phyloP scores from a whole-genome alignment of 2,797 vertebrate genomes.

The Tragelaphus oryx region DNA sequence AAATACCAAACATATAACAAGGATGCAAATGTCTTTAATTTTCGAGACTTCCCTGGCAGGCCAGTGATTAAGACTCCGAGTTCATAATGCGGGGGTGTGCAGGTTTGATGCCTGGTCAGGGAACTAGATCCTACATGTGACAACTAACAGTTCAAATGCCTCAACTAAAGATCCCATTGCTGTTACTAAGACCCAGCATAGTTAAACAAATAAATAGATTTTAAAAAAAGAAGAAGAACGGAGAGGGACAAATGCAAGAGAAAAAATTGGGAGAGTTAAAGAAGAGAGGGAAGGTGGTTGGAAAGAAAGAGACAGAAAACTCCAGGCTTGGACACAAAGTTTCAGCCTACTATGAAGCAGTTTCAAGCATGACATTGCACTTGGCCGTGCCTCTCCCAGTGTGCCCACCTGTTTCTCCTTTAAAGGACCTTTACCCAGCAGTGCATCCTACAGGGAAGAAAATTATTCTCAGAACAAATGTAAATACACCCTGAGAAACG shows the following conservation, averaged over 20 bases:
- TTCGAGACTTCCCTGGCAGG: not conserved
- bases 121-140: not conserved
- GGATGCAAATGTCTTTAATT: not conserved
- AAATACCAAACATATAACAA: not conserved
- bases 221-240: not conserved
- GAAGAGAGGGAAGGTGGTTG: not conserved
- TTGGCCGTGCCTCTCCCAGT: not conserved
- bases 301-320: not conserved
- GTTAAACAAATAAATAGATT: not conserved
- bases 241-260: not conserved
- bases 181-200: not conserved
- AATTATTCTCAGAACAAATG: not conserved
- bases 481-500: not conserved
- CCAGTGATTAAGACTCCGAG: not conserved
- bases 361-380: not conserved
- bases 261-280: not conserved
- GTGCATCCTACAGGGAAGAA: not conserved
- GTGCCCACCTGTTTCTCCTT: not conserved
- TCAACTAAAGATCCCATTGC: not conserved
- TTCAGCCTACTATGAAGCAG: not conserved
- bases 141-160: not conserved
- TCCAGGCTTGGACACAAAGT: not conserved
- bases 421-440: not conserved
- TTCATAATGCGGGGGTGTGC: not conserved
- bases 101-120: not conserved